Evolutionary conservation across 92 coral and sea anemone species (phyloP).

Genomic region (Metridium senile): DNA sequence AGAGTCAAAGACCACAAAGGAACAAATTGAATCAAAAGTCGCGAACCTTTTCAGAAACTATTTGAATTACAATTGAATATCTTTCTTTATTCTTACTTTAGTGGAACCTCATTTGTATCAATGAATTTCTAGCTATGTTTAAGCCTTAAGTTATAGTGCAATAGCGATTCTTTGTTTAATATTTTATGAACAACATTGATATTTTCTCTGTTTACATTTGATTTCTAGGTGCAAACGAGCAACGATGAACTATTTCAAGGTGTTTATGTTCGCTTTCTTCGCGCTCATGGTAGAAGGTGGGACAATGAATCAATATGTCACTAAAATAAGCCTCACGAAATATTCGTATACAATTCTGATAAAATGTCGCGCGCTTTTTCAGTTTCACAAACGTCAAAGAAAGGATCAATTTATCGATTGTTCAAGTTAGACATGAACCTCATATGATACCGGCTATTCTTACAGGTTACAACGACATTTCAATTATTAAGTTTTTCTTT

Average conservation of each 20-base stretch:
- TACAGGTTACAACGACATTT: neutral
- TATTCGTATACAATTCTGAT: neutral
- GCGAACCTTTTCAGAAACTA: neutral
- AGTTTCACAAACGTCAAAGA: neutral
- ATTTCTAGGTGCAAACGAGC: neutral
- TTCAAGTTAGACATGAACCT: neutral
- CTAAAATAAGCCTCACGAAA: neutral
- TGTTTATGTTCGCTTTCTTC: neutral
- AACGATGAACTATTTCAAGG: neutral
- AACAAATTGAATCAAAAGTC: too few relatives aligned
- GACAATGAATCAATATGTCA: neutral
- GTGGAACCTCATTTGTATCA: neutral
- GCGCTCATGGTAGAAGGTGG: neutral
- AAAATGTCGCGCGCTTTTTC: neutral
- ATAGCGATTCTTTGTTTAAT: conserved; percentile 1
- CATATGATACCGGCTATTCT: neutral
- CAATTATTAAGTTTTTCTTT: neutral
- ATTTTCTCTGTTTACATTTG: conserved; percentile 10
- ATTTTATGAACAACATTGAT: conserved; percentile 10
- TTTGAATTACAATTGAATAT: neutral
- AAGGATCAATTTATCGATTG: neutral
- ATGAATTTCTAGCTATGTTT: neutral
- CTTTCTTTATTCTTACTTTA: neutral
- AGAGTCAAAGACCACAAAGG: too few relatives aligned
- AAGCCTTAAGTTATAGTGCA: neutral